phyloP scores from a whole-genome alignment of 35 echinoderm and acorn worm species.

The Heliocidaris tuberculata region DNA sequence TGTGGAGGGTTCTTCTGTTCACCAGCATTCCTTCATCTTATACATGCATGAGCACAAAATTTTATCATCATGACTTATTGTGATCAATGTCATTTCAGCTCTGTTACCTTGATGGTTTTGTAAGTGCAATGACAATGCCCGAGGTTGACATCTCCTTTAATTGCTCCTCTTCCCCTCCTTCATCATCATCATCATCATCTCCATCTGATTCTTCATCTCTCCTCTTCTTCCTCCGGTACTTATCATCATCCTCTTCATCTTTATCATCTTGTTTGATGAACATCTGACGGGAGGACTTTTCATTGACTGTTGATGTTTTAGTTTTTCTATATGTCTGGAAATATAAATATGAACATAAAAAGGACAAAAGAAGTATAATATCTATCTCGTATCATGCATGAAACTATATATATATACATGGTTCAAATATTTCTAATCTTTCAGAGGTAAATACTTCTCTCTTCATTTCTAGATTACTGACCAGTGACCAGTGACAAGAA shows the following conservation, averaged over 20 bases:
- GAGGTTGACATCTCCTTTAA: constrained; percentile 19
- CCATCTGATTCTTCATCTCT: neutral
- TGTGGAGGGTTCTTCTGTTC: too few species aligned
- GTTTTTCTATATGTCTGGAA: constrained; percentile 35
- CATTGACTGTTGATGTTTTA: neutral
- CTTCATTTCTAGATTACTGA: too few species aligned
- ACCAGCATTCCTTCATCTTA: too few species aligned
- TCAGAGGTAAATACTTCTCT: too few species aligned
- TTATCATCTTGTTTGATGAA: neutral
- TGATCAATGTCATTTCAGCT: too few species aligned
- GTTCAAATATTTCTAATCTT: too few species aligned
- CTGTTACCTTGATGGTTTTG: constrained; percentile 42
- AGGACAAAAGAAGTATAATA: too few species aligned
- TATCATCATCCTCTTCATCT: neutral
- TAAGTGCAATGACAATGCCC: constrained; percentile 48
- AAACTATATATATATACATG: too few species aligned
- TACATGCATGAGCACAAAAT: too few species aligned
- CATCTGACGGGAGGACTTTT: neutral
- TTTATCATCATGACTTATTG: too few species aligned
- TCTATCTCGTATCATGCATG: too few species aligned
- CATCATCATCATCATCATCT: neutral
- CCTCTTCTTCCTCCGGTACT: neutral
- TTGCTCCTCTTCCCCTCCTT: neutral
- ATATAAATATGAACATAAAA: neutral
- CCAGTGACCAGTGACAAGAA: too few species aligned